A percentile compares a stretch with the other conserved stretches of the same genome.
Conservation (phyloP, 2,888 invertebrate genomes). For the Drosophila mimetica region DNA sequence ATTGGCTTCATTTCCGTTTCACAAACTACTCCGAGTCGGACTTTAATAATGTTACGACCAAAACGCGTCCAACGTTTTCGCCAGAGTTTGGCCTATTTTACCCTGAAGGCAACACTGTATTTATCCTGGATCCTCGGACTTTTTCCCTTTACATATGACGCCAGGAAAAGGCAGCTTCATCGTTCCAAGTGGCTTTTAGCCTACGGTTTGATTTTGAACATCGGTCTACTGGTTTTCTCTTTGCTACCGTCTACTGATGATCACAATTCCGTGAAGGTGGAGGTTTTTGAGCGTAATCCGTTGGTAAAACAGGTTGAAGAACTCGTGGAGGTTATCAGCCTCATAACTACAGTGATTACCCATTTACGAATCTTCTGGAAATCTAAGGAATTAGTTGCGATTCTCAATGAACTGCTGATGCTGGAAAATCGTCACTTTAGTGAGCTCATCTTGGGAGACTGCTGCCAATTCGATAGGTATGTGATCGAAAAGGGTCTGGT, state of each 20-base stretch:
- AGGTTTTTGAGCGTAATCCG: slow-evolving; percentile 21
- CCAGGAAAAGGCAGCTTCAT: neutral
- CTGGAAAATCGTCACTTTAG: slow-evolving; percentile 7
- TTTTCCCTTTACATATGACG: slow-evolving; percentile 16
- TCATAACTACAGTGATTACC: neutral
- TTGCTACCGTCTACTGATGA: neutral
- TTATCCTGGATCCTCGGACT: slow-evolving; percentile 11
- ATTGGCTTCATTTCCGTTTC: neutral
- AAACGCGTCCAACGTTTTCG: neutral
- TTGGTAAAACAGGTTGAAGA: neutral
- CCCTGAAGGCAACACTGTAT: slow-evolving; percentile 4
- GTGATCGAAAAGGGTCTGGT: slow-evolving; percentile 12
- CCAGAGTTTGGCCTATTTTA: neutral
- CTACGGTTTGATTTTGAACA: slow-evolving; percentile 26
- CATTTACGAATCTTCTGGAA: slow-evolving; percentile 9
- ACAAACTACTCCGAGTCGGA: slow-evolving; percentile 4
- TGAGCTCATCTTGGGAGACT: neutral
- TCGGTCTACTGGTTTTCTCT: neutral
- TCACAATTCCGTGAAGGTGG: neutral
- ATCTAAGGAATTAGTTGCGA: slow-evolving; percentile 3
- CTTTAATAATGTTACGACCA: slow-evolving; percentile 6
- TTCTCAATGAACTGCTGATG: slow-evolving; percentile 23
- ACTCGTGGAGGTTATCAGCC: neutral
- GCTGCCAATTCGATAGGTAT: slow-evolving; percentile 11
- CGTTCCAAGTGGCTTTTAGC: slow-evolving; percentile 22